Base-by-base conservation (phyloP, 2,113 vertebrate species). In the Mirza zaza region DNA sequence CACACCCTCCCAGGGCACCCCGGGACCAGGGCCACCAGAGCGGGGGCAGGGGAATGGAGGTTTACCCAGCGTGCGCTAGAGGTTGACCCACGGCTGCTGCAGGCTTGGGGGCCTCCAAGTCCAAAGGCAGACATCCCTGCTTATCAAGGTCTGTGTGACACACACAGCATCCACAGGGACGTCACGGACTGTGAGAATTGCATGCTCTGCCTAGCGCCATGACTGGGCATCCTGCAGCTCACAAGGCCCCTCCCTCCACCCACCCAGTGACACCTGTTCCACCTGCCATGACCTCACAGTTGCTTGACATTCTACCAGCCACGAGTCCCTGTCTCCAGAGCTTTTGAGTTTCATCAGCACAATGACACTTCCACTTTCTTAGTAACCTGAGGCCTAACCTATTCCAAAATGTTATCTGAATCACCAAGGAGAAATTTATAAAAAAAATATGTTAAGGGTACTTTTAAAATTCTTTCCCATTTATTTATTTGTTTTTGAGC, bases 221-320 rank as follows among this genome's bases (percentile, higher is more conserved):
- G 34, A 1, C 0, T 0, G 1, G 80, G n/a, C 80, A 1, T 29
- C 34, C 21, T 0, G 7, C 34, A 68, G 5, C 76, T 21, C 42
- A 14, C 0, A 11, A 70, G 6, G 18, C 45, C 50, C 36, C 34
- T 11, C 50, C 36, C 34, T 11, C 29, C 18, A 5, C 2, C 21
- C 18, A 10, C 23, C 55, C 9, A 0, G 7, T 11, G 2, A 67
- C 21, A 2, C 63, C 9, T 25, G 0, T 1, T 10, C 36, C 71
- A 27, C 36, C 84, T n/a, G 5, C 21, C 4, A 2, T 8, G 17
- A 27, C 68, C 25, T 2, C 45, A 39, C 25, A 7, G 5, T 17
- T n/a, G 67, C 52, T 0, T 17, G 55, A 39, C 36, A 15, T 3
- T 4, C 75, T 32, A 0, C 34, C 71, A 70, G 29, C 27, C 75